Conservation (phyloP, 2,113 vertebrate species). For the Nannospalax galili region DNA sequence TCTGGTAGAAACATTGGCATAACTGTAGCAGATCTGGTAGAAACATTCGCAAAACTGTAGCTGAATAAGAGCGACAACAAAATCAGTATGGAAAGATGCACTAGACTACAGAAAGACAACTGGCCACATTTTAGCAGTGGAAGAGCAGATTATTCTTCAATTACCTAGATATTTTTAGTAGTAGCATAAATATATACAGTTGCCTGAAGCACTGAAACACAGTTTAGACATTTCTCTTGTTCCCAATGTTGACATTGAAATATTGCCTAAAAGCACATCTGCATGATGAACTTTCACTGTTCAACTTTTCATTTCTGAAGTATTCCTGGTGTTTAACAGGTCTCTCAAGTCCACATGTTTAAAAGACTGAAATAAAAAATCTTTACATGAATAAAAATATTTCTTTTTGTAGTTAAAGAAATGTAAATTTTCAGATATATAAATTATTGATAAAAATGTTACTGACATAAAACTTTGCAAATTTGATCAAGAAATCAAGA, state of each 20-base stretch:
- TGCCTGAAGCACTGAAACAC: neutral
- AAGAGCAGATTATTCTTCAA: neutral
- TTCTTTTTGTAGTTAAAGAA: neutral
- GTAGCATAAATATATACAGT: neutral
- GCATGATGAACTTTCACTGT: neutral
- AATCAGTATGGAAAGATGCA: neutral
- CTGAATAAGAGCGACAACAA: neutral
- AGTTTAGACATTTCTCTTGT: neutral
- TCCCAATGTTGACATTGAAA: neutral
- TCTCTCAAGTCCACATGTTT: neutral
- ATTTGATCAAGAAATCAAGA: neutral
- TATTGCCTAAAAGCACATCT: constrained; percentile 11
- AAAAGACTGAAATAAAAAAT: constrained; percentile 23
- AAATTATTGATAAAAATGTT: neutral
- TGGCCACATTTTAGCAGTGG: neutral
- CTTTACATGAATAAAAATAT: neutral
- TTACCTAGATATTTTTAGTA: neutral
- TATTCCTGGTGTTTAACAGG: neutral
- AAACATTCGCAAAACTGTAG: neutral
- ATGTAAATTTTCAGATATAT: constrained; percentile 21
- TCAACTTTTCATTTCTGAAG: neutral
- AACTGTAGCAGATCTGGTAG: neutral
- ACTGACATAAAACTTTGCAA: neutral
- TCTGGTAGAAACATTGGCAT: constrained; percentile 11
- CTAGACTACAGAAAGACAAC: neutral